Conservation (phyloP, 2,888 invertebrate species). For the Podotricha telesiphe region DNA sequence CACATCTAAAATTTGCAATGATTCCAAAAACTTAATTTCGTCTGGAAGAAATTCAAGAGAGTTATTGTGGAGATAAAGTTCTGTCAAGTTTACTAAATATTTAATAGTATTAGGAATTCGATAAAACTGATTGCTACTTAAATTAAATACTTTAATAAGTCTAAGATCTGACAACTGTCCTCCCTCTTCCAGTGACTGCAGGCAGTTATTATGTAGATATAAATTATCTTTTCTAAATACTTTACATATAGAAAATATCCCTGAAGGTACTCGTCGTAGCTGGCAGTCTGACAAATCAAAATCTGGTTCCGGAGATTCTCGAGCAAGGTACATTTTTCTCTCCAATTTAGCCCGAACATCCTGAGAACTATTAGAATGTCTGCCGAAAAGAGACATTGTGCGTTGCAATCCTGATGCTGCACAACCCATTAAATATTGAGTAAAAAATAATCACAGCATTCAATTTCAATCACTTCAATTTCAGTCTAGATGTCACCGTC, state of each 20-base stretch:
- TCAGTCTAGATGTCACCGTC: conserved; percentile 40
- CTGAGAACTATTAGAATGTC: conserved; percentile 57
- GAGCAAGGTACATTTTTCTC: conserved; percentile 78
- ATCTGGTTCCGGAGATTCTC: conserved; percentile 90
- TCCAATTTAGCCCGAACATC: conserved; percentile 66
- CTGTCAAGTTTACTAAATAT: conserved; percentile 87
- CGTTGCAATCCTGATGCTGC: conserved; percentile 69
- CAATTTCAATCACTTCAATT: conserved; percentile 28
- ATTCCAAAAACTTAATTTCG: conserved; percentile 85
- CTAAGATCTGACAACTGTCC: conserved; percentile 88
- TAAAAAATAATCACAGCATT: conserved; percentile 46
- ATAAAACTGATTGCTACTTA: conserved; percentile 86
- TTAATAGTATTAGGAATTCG: conserved; percentile 86
- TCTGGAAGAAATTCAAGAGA: conserved; percentile 87
- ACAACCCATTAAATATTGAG: conserved; percentile 73
- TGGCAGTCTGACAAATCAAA: conserved; percentile 92
- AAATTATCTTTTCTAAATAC: conserved; percentile 90
- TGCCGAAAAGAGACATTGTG: conserved; percentile 75
- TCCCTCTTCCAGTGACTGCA: conserved; percentile 87
- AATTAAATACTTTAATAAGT: conserved; percentile 86
- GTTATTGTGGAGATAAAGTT: conserved; percentile 90
- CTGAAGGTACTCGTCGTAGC: conserved; percentile 88
- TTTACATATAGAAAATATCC: conserved; percentile 91
- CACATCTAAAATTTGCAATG: conserved; percentile 87
- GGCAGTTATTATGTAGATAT: conserved; percentile 86